Percentiles rank a stretch among this genome's conserved stretches.
phyloP scores from a whole-genome alignment of 1,140 invertebrate genomes.

The Frieseomelitta varia region DNA sequence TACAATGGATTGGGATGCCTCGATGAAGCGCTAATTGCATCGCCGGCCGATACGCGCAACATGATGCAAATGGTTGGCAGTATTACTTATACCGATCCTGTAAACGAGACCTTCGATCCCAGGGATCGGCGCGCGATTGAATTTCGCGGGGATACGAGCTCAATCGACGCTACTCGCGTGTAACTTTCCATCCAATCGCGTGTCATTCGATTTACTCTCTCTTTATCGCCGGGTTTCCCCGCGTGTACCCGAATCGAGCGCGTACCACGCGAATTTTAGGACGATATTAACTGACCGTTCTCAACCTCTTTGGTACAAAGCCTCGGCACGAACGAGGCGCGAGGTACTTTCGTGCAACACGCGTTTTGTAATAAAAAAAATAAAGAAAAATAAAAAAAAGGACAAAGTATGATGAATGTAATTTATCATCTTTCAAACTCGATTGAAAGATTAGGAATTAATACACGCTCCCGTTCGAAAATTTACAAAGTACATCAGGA shows the following conservation, averaged over 20 bases:
- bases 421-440: too few species aligned
- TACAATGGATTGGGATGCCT: slow-evolving; percentile 45
- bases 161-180: not conserved
- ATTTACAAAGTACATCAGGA: too few species aligned
- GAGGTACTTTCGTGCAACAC: too few species aligned
- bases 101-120: slow-evolving; percentile 7
- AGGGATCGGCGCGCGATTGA: not conserved
- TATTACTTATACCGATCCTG: slow-evolving; percentile 16
- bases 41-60: not conserved
- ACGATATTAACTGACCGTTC: not conserved
- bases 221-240: not conserved
- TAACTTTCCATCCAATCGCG: not conserved
- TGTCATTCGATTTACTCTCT: slow-evolving; percentile 2
- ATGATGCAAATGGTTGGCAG: slow-evolving; percentile 22
- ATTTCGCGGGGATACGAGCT: slow-evolving; percentile 17
- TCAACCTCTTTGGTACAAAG: not conserved
- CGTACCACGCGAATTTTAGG: not conserved
- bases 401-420: too few species aligned
- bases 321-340: too few species aligned
- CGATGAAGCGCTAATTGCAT: slow-evolving; percentile 70
- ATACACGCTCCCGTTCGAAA: too few species aligned
- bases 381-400: too few species aligned
- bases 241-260: not conserved
- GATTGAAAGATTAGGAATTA: too few species aligned
- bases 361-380: too few species aligned